These are phyloP conservation scores for Stenurella melanura DNA, from an alignment of 2,888 invertebrate species.

Conservation along the genomic window DNA sequence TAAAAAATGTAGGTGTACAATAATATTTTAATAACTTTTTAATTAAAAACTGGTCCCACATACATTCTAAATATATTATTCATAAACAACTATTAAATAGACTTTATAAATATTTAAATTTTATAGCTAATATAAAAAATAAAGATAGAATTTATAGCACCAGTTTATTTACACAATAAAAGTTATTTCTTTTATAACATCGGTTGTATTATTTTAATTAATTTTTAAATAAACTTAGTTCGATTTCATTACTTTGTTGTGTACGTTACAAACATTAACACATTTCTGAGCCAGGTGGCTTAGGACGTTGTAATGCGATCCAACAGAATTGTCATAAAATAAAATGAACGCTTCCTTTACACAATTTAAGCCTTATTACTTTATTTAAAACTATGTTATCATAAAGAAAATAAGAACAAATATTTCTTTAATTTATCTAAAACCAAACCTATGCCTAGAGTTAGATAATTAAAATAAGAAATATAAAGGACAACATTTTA, in stretches of 20 bases:
- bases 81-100: slow-evolving; percentile 46
- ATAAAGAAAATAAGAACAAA: not conserved
- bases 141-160: slow-evolving; percentile 52
- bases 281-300: slow-evolving; percentile 48
- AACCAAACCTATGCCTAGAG: too few relatives aligned
- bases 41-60: slow-evolving; percentile 40
- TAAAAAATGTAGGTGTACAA: slow-evolving; percentile 28
- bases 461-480: too few relatives aligned
- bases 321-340: slow-evolving; percentile 30
- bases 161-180: slow-evolving; percentile 52
- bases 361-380: not conserved
- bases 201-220: slow-evolving; percentile 57
- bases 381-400: not conserved
- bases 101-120: slow-evolving; percentile 49
- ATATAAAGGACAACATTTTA: too few relatives aligned
- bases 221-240: slow-evolving; percentile 57
- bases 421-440: not conserved
- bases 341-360: slow-evolving; percentile 36
- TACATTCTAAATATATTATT: slow-evolving; percentile 39
- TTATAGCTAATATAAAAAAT: slow-evolving; percentile 51
- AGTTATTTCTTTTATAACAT: slow-evolving; percentile 48
- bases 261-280: slow-evolving; percentile 55
- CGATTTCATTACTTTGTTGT: slow-evolving; percentile 53
- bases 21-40: slow-evolving; percentile 30
- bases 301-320: slow-evolving; percentile 32